These are phyloP conservation scores for Melinaea menophilus DNA, from an alignment of 2,888 invertebrate species.

Conservation along the genomic window DNA sequence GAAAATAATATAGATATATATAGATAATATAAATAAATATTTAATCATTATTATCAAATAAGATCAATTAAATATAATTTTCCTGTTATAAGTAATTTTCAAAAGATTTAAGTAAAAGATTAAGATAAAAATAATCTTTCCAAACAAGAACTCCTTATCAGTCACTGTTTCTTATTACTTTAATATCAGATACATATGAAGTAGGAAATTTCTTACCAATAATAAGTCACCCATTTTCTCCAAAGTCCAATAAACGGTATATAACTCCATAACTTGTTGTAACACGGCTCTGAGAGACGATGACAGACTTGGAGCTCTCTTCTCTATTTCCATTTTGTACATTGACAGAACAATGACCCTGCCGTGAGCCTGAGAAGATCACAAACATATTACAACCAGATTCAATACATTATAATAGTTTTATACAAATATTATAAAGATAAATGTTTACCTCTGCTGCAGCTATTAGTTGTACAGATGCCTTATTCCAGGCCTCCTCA, in stretches of 20 bases:
- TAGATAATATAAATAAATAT: too few species aligned
- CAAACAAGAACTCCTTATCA: too few species aligned
- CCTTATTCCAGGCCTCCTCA: slow-evolving; percentile 92
- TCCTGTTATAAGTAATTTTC: too few species aligned
- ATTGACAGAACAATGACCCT: slow-evolving; percentile 86
- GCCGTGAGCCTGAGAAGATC: slow-evolving; percentile 79
- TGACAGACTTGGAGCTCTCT: slow-evolving; percentile 72
- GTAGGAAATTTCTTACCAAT: slow-evolving; percentile 75
- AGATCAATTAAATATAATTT: too few species aligned
- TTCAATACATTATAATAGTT: too few species aligned
- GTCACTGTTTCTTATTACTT: not conserved
- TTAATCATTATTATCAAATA: too few species aligned
- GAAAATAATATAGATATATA: too few species aligned
- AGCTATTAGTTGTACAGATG: slow-evolving; percentile 87
- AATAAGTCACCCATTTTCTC: slow-evolving; percentile 87
- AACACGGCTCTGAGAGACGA: slow-evolving; percentile 80
- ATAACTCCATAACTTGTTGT: slow-evolving; percentile 85
- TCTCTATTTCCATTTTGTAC: slow-evolving; percentile 78
- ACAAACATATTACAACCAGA: not conserved
- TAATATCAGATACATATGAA: not conserved
- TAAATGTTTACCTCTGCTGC: slow-evolving; percentile 84
- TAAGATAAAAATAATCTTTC: too few species aligned
- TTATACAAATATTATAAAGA: not conserved
- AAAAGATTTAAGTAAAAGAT: too few species aligned
- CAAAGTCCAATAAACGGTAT: slow-evolving; percentile 84